Evolutionary conservation across 2,113 vertebrate genomes (phyloP).

Genomic region (Xenopus borealis): DNA sequence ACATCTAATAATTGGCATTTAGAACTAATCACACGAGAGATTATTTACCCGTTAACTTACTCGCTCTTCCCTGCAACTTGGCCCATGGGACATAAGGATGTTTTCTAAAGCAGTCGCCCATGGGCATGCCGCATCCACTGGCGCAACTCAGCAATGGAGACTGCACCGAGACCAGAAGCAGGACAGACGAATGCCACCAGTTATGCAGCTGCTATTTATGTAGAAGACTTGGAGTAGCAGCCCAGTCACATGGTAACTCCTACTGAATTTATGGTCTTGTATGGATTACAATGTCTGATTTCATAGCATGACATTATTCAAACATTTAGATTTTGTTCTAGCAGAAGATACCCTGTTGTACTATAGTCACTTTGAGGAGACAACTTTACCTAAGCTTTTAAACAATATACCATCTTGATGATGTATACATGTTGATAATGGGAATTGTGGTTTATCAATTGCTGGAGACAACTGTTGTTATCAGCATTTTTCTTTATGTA

Average conservation of each 20-base stretch:
- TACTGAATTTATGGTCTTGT: constrained; percentile 16
- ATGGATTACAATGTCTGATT: background rate
- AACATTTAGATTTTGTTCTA: too few species aligned
- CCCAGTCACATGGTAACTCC: constrained; percentile 55
- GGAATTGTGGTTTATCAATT: too few species aligned
- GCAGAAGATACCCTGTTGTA: too few species aligned
- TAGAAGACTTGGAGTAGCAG: constrained; percentile 43
- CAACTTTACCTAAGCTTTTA: too few species aligned
- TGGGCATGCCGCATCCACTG: constrained; percentile 25
- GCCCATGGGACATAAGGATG: constrained; percentile 19
- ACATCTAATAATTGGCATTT: constrained; percentile 21
- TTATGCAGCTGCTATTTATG: constrained; percentile 43
- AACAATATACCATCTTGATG: too few species aligned
- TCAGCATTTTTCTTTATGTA: too few species aligned
- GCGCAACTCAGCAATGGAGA: constrained; percentile 48
- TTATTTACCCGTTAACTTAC: constrained; percentile 31
- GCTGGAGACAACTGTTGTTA: too few species aligned
- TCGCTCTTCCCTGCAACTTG: constrained; percentile 45
- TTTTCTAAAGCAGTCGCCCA: constrained; percentile 48
- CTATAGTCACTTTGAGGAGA: too few species aligned
- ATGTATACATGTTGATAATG: too few species aligned
- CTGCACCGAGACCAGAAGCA: constrained; percentile 43
- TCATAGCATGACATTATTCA: background rate
- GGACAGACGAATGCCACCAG: constrained; percentile 34
- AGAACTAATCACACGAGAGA: constrained; percentile 35